Evolutionary conservation across 2,888 invertebrate species (phyloP).

Genomic region (Dinocampus coccinellae): DNA sequence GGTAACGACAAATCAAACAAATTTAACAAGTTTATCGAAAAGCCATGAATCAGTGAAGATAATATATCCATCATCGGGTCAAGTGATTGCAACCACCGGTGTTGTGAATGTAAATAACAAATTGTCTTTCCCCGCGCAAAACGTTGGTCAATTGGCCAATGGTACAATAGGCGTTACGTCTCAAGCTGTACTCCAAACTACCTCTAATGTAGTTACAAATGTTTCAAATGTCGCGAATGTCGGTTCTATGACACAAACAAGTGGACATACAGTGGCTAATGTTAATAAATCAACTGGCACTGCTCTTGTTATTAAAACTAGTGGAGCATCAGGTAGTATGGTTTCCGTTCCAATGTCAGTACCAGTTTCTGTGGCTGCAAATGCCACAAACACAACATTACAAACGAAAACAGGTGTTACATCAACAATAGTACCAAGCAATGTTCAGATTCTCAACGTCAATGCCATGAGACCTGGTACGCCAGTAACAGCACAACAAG

Average conservation of each 20-base stretch:
- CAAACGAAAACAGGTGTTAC: constrained; percentile 67
- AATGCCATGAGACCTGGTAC: constrained; percentile 79
- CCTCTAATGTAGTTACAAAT: constrained; percentile 68
- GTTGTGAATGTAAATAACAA: constrained; percentile 71
- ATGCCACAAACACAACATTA: constrained; percentile 56
- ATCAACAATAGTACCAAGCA: constrained; percentile 77
- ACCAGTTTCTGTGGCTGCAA: constrained; percentile 59
- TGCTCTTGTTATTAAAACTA: constrained; percentile 69
- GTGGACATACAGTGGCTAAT: constrained; percentile 50
- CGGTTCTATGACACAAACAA: constrained; percentile 52
- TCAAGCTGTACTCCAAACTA: constrained; percentile 72
- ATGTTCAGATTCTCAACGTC: constrained; percentile 87
- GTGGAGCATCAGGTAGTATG: constrained; percentile 64
- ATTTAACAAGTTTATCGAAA: constrained; percentile 51
- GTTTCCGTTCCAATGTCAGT: constrained; percentile 68
- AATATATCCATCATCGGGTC: constrained; percentile 64
- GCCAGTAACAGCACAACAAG: constrained; percentile 79
- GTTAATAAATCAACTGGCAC: constrained; percentile 63
- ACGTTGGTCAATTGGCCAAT: constrained; percentile 74
- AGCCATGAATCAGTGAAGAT: constrained; percentile 67
- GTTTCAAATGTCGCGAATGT: constrained; percentile 36
- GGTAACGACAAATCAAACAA: constrained; percentile 41
- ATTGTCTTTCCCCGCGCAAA: constrained; percentile 76
- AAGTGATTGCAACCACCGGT: constrained; percentile 64
- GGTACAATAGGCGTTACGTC: constrained; percentile 77